Percentiles rank a stretch among this genome's conserved stretches.
phyloP scores from a whole-genome alignment of 2,797 vertebrate genomes.

The Scomberomorus guttatus region DNA sequence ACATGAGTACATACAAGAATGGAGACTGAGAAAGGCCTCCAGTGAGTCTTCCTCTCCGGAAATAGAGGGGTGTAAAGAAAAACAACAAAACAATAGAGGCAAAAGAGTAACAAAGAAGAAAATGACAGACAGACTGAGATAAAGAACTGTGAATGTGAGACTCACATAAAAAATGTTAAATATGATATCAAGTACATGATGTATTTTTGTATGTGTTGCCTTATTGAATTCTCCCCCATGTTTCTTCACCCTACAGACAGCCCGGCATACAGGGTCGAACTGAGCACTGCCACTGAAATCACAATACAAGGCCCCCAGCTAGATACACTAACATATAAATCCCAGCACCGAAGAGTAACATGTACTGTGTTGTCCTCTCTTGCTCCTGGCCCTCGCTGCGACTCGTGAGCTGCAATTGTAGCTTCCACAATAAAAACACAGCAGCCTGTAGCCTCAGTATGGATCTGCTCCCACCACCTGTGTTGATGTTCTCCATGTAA shows the following conservation, averaged over 20 bases:
- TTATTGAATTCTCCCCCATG: conserved; percentile 4
- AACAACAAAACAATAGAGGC: too few relatives aligned
- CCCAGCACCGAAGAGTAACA: not conserved
- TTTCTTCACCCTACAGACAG: not conserved
- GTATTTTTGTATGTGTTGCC: not conserved
- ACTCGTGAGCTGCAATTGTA: not conserved
- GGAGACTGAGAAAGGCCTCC: not conserved
- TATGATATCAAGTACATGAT: conserved; percentile 10
- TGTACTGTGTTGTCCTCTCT: not conserved
- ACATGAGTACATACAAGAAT: not conserved
- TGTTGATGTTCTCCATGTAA: conserved; percentile 35
- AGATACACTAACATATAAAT: conserved; percentile 14
- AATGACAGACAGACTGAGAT: not conserved
- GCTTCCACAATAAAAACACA: not conserved
- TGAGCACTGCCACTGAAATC: not conserved
- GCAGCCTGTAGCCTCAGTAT: not conserved
- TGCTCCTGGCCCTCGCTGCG: not conserved
- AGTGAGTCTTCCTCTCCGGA: not conserved
- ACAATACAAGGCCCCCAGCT: not conserved
- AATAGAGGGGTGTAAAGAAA: not conserved
- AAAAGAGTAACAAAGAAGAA: too few relatives aligned
- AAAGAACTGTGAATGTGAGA: not conserved
- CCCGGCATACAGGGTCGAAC: not conserved
- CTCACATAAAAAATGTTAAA: not conserved
- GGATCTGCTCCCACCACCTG: conserved; percentile 10